phyloP scores from a whole-genome alignment of 2,888 invertebrate species.

The Onthophagus sagittarius region DNA sequence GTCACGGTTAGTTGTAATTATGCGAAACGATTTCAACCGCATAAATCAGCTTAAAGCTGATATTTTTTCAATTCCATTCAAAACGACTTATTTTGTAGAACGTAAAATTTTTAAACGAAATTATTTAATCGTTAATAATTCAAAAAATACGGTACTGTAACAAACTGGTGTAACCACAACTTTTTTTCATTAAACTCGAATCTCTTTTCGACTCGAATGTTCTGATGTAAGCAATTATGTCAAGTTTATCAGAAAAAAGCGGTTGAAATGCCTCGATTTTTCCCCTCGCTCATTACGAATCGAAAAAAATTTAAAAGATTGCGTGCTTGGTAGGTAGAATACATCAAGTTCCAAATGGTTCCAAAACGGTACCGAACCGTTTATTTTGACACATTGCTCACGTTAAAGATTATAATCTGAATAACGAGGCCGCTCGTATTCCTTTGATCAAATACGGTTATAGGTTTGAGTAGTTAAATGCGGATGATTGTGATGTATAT shows the following conservation, averaged over 20 bases:
- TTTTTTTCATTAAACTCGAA: background rate
- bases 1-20: background rate
- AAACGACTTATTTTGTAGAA: background rate
- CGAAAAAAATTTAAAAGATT: background rate
- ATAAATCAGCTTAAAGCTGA: background rate
- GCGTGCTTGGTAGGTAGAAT: background rate
- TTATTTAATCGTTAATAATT: too few species aligned
- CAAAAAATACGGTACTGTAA: background rate
- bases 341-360: too few species aligned
- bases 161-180: background rate
- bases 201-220: too few species aligned
- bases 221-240: too few species aligned
- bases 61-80: background rate
- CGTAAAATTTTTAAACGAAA: background rate
- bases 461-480: background rate
- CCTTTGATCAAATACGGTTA: background rate
- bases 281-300: background rate
- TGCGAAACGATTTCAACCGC: background rate
- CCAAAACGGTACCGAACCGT: background rate
- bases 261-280: background rate
- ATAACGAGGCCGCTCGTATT: background rate
- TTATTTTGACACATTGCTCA: background rate
- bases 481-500: background rate
- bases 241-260: too few species aligned
- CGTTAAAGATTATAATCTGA: background rate